Evolutionary conservation across 2,888 invertebrate genomes (phyloP), one percentile per base, ranked within the genome.

Genomic region (Eremobia ochroleuca): DNA sequence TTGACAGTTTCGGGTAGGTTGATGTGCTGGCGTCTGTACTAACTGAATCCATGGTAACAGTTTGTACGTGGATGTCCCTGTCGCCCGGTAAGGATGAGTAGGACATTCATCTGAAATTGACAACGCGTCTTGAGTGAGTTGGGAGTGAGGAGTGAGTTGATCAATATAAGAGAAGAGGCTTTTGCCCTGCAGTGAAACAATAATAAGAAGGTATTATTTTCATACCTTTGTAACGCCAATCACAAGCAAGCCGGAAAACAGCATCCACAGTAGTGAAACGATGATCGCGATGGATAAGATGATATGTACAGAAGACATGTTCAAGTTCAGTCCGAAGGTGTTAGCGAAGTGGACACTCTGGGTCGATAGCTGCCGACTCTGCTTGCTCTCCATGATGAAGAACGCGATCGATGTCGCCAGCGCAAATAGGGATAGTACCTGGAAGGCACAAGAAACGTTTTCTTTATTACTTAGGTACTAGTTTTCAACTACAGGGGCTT

Each of bases 211-310:
- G 52, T 25, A 52, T 18, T 18, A 59, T 31, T 11, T 18, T n/a
- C 34, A 11, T n/a, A 92, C 92, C 89, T 87, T 85, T 8, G 31
- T 62, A 8, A 91, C n/a, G 0, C 92, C 92, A 31, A 87, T 0
- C 13, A 91, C 59, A 2, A 92, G 83, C 37, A 89, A 1, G 2
- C 82, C 6, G 0, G 92, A 91, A 25, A 87, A 85, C 1, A 88
- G 15, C 87, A 89, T 87, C 89, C 87, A 90, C 0, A 90, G 9
- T 0, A 73, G 2, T 8, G 87, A 13, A 0, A 87, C 6, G 11
- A 88, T 52, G 0, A 89, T 61, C 0, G 80, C 62, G 4, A 86
- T 74, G 5, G 81, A 72, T 1, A 90, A 58, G 1, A 87, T 71
- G 2, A 86, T 72, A 25, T 84, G 79, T 0, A 90, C 68, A 0